Evolutionary conservation across 2,888 invertebrate genomes (phyloP), one percentile per base, ranked within the genome.

Genomic region (Cheilosia pagana): DNA sequence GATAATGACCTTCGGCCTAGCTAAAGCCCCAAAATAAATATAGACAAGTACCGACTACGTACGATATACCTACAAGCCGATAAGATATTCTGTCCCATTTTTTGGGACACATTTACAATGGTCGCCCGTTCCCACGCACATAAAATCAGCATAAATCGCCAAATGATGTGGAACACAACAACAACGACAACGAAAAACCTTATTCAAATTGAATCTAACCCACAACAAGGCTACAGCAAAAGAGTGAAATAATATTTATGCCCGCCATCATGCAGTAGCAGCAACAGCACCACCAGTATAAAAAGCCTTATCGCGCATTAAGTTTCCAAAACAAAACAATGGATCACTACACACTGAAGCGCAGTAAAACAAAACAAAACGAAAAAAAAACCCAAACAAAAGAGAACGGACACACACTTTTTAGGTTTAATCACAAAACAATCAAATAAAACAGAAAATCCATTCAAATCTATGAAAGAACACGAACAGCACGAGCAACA

Each of bases 391-490:
- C 3, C 35, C 3, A 35, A 35, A 35, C 35, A 35, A 21, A 19
- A 43, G 16, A 45, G 25, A 60, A 31, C 14, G 16, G 45, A 45
- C 28, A 19, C 45, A 16, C 16, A 63, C 21, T 10, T 21, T 50
- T 50, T 59, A 7, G 28, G 28, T 25, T 16, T 39, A 65, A 63
- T 31, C 31, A 39, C 21, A 63, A 35, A 60, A 28, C 10, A 53
- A 52, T 23, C n/a, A 39, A 68, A 35, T 25, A n/a, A 41, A 67
- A 78, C 50, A 3, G 21, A 63, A 74, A 83, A 79, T 60, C 68
- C 81, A 81, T 85, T 85, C 50, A 75, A 85, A 85, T 85, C 81
- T 76, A 76, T n/a, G 6, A 50, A 71, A 71, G 48, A 67, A 60
- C 70, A 81, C 75, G 85, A 67, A 85, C 67, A 67, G 75, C 75